Base-by-base conservation (phyloP, 2,113 vertebrate genomes). In the Strix uralensis region DNA sequence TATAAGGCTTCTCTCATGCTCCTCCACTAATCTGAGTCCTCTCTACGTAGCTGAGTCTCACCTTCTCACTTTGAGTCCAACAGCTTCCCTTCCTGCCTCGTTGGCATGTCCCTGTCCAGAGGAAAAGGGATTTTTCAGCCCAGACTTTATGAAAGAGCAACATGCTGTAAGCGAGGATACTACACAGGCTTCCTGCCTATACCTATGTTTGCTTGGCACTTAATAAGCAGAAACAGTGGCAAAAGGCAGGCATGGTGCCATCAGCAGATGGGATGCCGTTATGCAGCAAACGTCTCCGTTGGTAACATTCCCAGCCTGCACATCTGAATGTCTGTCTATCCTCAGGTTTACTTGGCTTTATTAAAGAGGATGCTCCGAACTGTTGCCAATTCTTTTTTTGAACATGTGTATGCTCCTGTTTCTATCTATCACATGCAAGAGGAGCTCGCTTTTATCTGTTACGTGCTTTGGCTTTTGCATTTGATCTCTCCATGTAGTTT, bases 271-370 rank as follows among this genome's bases (percentile, higher is more conserved):
- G 93, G 81, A 69, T 42, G 57, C 65, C 0, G 1, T 57, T 89
- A 77, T 51, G 86, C 70, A 95, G 95, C 0, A 0, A 94, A 82
- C 25, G 5, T 94, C 88, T 87, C 84, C 4, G 8, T 69, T 92
- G 97, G 88, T 91, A 95, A 54, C 44, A 16, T 65, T 94, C 86
- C 94, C 95, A 95, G 91, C 58, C 81, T 62, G 54, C 96, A 70
- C 95, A 93, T 92, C 91, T 94, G 81, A 96, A 54, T 49, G 84
- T 79, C 95, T 96, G 81, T 54, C 77, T 92, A 72, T 77, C 81
- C 92, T 82, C 88, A 95, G 94, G 74, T 95, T 94, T 84, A 85
- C 86, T 96, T 92, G 95, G 83, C 83, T 94, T 96, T 94, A 91
- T 69, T 79, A 81, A 91, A 97, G 38, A 91, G 73, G 84, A 85